Base-by-base conservation (phyloP, 1,140 invertebrate species). In the Pachyrhynchus sulphureomaculatus region DNA sequence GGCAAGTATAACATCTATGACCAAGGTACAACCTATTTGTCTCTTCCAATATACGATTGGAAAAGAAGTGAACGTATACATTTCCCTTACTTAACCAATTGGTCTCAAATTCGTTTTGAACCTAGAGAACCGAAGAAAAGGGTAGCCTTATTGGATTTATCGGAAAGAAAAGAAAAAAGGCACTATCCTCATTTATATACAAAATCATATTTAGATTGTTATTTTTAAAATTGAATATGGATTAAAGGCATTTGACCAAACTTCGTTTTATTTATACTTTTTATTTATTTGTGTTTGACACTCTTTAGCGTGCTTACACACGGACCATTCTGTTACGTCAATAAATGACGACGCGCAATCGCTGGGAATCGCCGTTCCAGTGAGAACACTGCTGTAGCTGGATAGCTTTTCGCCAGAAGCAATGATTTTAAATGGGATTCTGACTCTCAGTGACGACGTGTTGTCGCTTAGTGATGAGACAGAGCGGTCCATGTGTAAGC, bases 191-290 rank as follows among this genome's bases (percentile, higher is more conserved):
- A 42, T 12, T 10, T 55, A 20, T 18, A 10, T 32, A 42, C 20
- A n/a, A 24, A 21, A 32, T 55, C 52, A 6, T 55, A 55, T 55
- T 55, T 55, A 21, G 26, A 41, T 26, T 36, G 39, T 26, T 55
- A 55, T 29, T 55, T 55, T 42, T 55, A 42, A 55, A 20, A 37
- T 33, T n/a, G n/a, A 32, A 52, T 52, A 17, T 21, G 32, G 8
- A n/a, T 17, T 21, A 8, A 12, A 47, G 18, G 4, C 21, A 8
- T 12, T 21, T 23, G n/a, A 1, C 1, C 17, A 5, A 18, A 10
- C 42, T 9, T 13, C 1, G n/a, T n/a, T 9, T 13, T 13, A 41
- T 5, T 10, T 12, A 5, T 24, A 21, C 21, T 23, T 21, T 2
- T 2, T 4, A 12, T 24, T 12, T 9, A 23, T 15, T 2, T 18